Base-by-base conservation (phyloP, 1,140 invertebrate genomes). In the Kradibia gibbosae region DNA sequence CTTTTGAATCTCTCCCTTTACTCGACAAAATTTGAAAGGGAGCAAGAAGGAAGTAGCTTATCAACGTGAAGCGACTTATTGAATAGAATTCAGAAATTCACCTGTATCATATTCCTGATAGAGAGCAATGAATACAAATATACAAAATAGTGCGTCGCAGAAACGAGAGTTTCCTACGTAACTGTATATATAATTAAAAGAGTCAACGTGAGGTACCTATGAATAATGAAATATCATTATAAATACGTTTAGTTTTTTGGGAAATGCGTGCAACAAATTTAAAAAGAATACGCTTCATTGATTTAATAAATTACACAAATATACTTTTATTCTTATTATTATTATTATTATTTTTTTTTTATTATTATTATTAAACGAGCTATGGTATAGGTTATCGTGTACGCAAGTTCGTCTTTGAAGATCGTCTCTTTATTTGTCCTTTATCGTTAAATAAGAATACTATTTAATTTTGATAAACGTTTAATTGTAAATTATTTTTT, bases 91-190 rank as follows among this genome's bases (percentile, higher is more conserved):
- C n/a, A n/a, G n/a, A n/a, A n/a, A n/a, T n/a, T n/a, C n/a, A n/a
- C n/a, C n/a, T n/a, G n/a, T n/a, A n/a, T n/a, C n/a, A n/a, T n/a
- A n/a, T n/a, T n/a, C n/a, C n/a, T n/a, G n/a, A 31, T 67, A 53
- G 82, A 45, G 81, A 84, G 80, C 36, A 48, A 48, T 7, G 15
- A 57, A 67, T 17, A 67, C 2, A 67, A 3, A 62, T 1, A 53
- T n/a, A 65, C 78, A 80, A 84, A 86, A 86, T 85, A 89, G 86
- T 86, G 84, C 87, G 87, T 88, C 86, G 87, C 85, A 88, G 86
- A 89, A 86, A 87, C 85, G 85, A 31, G 42, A 83, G 85, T 88
- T 88, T 88, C 87, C 86, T 86, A 88, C 85, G 85, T 88, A 71
- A 85, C 86, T 88, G 87, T 88, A 85, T 83, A 73, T 53, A 83